phyloP scores from a whole-genome alignment of 2,797 vertebrate species.

The Fistularia tabacaria region DNA sequence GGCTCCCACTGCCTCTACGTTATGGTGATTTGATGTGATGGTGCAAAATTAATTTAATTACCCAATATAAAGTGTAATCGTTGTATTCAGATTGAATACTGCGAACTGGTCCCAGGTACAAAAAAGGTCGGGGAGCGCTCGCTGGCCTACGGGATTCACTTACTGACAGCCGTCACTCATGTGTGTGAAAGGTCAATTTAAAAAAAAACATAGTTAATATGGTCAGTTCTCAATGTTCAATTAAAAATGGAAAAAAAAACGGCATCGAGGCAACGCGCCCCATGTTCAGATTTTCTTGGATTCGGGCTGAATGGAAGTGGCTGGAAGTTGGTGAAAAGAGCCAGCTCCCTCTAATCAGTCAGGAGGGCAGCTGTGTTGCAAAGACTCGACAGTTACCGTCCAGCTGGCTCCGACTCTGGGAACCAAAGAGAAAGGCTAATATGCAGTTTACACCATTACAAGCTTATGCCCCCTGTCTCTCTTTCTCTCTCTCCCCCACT shows the following conservation, averaged over 20 bases:
- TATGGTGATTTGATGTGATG: no score
- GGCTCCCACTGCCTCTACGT: no score
- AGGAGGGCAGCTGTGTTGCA: conserved; percentile 73
- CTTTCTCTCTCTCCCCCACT: conserved; percentile 4
- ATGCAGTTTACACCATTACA: conserved; percentile 59
- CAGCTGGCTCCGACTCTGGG: conserved; percentile 77
- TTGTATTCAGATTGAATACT: no score
- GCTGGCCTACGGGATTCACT: neutral
- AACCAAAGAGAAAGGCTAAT: conserved; percentile 63
- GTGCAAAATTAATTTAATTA: no score
- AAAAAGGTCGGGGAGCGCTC: no score
- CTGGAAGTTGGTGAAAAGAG: conserved; percentile 54
- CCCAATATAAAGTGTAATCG: no score
- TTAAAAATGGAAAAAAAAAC: conserved; percentile 20
- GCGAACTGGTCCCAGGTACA: no score
- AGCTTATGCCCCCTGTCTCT: conserved; percentile 28
- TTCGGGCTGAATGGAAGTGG: conserved; percentile 43
- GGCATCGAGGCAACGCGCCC: conserved; percentile 19
- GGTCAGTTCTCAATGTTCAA: conserved; percentile 10
- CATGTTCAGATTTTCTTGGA: conserved; percentile 35
- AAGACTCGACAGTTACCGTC: conserved; percentile 60
- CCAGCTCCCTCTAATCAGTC: conserved; percentile 73
- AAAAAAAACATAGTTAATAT: no score
- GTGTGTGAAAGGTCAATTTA: no score
- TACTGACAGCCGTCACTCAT: no score